These are phyloP conservation scores for Corvus moneduloides DNA, from an alignment of 2,113 vertebrate species.

Conservation along the genomic window DNA sequence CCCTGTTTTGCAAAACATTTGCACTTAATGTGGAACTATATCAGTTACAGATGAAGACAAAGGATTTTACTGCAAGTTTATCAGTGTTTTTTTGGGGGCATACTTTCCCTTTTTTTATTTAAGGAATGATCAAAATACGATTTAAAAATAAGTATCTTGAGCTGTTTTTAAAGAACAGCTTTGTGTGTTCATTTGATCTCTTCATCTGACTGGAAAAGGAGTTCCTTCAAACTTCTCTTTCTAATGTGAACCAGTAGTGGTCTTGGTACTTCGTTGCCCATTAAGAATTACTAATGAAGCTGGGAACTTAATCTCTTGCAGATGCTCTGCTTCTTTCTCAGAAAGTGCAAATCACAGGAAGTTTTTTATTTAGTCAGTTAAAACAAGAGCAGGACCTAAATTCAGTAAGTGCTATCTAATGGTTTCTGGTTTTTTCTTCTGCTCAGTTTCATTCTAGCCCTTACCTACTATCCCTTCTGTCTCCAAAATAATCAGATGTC, in stretches of 20 bases:
- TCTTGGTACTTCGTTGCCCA: constrained; percentile 16
- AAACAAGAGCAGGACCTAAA: constrained; percentile 31
- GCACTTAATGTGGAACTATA: constrained; percentile 74
- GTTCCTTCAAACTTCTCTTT: constrained; percentile 33
- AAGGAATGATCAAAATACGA: constrained; percentile 1
- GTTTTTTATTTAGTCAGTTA: constrained; percentile 29
- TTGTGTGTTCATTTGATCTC: constrained; percentile 16
- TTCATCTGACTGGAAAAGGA: constrained; percentile 18
- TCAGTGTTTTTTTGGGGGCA: not conserved
- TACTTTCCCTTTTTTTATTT: constrained; percentile 35
- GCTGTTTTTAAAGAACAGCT: constrained; percentile 30
- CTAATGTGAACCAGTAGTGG: not conserved
- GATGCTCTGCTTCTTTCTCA: constrained; percentile 2
- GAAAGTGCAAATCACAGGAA: constrained; percentile 35
- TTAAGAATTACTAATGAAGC: constrained; percentile 14
- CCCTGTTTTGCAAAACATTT: constrained; percentile 73
- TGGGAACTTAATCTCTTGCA: not conserved
- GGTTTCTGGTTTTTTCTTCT: not conserved
- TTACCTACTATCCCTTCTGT: not conserved
- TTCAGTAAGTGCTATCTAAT: not conserved
- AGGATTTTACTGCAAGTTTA: constrained; percentile 63
- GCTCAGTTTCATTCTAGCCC: constrained; percentile 27
- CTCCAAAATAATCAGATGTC: not conserved
- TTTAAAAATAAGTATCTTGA: constrained; percentile 41
- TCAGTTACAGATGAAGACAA: constrained; percentile 59